These are phyloP conservation scores for Pilophorus perplexus DNA, from an alignment of 2,888 invertebrate species.

Conservation along the genomic window DNA sequence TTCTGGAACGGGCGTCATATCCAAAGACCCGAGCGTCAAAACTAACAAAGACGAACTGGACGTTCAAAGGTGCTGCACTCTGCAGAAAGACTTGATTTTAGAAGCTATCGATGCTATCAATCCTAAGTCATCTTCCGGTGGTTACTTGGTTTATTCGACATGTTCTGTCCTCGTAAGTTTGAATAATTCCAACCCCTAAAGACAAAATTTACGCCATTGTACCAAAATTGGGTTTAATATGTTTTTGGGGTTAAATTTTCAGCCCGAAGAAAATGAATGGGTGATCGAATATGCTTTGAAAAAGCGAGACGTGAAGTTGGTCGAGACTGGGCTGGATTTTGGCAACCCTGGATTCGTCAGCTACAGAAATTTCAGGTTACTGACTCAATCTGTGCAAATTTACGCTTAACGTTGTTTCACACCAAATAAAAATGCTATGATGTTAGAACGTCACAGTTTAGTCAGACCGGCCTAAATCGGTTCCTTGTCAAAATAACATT, in stretches of 20 bases:
- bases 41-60: slow-evolving; percentile 85
- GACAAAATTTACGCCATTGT: too few species aligned
- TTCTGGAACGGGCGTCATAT: slow-evolving; percentile 95
- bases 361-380: slow-evolving; percentile 58
- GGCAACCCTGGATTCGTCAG: slow-evolving; percentile 92
- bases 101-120: slow-evolving; percentile 96
- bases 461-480: background rate
- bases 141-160: slow-evolving; percentile 96
- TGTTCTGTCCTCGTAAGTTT: slow-evolving; percentile 86
- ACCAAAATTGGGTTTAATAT: too few species aligned
- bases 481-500: background rate
- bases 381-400: too few species aligned
- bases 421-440: too few species aligned
- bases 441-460: too few species aligned
- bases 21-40: slow-evolving; percentile 97
- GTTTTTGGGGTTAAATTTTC: slow-evolving; percentile 42
- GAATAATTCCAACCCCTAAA: too few species aligned
- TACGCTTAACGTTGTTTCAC: too few species aligned
- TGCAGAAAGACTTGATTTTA: slow-evolving; percentile 87
- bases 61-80: slow-evolving; percentile 83
- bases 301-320: slow-evolving; percentile 88
- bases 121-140: slow-evolving; percentile 87
- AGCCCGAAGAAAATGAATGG: slow-evolving; percentile 97
- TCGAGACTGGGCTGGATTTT: slow-evolving; percentile 90
- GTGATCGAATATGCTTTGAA: slow-evolving; percentile 93